Evolutionary conservation across 1,140 invertebrate genomes (phyloP).

Genomic region (Drosophila teissieri): DNA sequence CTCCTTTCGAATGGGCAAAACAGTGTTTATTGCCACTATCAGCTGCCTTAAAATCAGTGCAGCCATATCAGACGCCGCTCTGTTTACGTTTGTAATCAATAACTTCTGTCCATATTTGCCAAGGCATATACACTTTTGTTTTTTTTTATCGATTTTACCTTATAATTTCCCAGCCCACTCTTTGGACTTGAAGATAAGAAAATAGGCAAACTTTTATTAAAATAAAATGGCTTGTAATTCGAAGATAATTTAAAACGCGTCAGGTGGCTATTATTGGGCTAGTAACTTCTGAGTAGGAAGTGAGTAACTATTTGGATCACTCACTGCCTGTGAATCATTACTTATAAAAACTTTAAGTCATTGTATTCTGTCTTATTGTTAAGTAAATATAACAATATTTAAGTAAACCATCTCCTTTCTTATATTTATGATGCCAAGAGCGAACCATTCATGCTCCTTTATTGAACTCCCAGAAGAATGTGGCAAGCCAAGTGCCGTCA

Average conservation of each 20-base stretch:
- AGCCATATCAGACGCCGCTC: conserved; percentile 26
- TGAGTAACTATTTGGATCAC: not conserved
- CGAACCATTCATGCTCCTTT: conserved; percentile 2
- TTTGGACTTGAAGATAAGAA: conserved; percentile 13
- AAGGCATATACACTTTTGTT: conserved; percentile 7
- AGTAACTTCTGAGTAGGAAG: not conserved
- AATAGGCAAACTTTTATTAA: conserved; percentile 9
- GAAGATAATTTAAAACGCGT: conserved; percentile 16
- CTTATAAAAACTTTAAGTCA: not conserved
- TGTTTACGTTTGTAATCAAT: conserved; percentile 52
- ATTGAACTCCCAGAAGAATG: not conserved
- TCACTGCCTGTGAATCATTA: not conserved
- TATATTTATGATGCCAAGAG: not conserved
- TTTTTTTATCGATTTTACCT: conserved; percentile 31
- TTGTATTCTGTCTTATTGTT: too few species aligned
- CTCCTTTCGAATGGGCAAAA: conserved; percentile 1
- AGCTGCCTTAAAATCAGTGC: conserved; percentile 28
- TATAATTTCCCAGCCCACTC: not conserved
- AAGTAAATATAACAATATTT: too few species aligned
- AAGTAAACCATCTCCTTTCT: too few species aligned
- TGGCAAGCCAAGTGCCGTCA: not conserved
- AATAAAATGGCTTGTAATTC: conserved; percentile 34
- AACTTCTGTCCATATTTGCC: conserved; percentile 40
- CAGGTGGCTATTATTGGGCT: conserved; percentile 1
- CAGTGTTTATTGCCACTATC: conserved; percentile 23